Evolutionary conservation across 2,113 vertebrate species (phyloP).

Genomic region (Cottus gobio): DNA sequence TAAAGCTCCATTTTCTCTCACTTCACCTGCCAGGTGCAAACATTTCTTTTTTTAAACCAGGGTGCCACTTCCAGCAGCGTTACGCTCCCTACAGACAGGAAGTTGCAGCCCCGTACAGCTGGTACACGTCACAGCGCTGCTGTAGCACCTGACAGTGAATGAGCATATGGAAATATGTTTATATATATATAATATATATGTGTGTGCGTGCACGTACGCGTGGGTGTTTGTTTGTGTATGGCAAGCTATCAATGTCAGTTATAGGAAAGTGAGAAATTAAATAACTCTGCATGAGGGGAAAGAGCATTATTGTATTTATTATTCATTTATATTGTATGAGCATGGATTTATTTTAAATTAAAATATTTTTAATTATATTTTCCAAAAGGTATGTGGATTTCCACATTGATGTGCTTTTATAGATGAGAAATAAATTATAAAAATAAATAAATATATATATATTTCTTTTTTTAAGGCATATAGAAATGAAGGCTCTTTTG

Average conservation of each 20-base stretch:
- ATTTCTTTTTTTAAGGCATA: neutral
- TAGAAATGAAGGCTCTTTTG: neutral
- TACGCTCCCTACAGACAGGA: conserved; percentile 18
- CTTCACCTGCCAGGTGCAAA: neutral
- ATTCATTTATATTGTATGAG: neutral
- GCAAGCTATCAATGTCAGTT: conserved; percentile 1
- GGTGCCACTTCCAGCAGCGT: conserved; percentile 8
- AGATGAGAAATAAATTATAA: neutral
- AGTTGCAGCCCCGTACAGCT: conserved; percentile 25
- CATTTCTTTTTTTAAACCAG: neutral
- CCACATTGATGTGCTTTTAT: neutral
- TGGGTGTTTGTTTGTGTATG: neutral
- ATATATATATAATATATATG: neutral
- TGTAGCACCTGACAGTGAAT: conserved; percentile 23
- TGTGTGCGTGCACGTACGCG: neutral
- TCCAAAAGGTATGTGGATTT: neutral
- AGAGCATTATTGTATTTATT: neutral
- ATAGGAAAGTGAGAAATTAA: neutral
- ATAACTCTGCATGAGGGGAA: conserved; percentile 15
- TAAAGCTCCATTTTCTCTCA: conserved; percentile 16
- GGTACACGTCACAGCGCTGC: conserved; percentile 25
- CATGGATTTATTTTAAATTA: conserved; percentile 4
- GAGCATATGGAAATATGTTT: conserved; percentile 5
- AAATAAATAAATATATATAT: neutral
- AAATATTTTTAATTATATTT: neutral